Base-by-base conservation (phyloP, 1,140 invertebrate species). In the Caerostris darwini region DNA sequence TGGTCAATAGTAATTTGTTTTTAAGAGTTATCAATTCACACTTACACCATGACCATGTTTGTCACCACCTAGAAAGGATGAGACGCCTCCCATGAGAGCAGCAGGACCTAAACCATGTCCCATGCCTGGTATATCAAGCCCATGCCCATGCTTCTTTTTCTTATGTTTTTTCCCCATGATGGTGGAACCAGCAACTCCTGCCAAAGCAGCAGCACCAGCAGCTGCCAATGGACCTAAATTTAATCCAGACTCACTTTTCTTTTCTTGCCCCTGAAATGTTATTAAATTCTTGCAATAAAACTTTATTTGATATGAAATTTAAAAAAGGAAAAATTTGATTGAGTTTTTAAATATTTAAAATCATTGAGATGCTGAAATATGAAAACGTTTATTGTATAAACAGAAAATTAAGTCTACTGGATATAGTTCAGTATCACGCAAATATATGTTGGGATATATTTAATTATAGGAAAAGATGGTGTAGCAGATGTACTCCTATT, bases 151-250 rank as follows among this genome's bases (percentile, higher is more conserved):
- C 90, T 92, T 67, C 53, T 94, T 88, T 53, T 90, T 90, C 7
- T 93, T 56, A 8, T 94, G 69, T 50, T 90, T 90, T 2, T 77
- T 77, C 3, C 93, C 93, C 17, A 94, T 17, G 3, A 94, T n/a
- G 19, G 69, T 34, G 56, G 87, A 90, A 7, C 93, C 93, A 17
- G 88, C 88, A 67, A 81, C 87, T 53, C 93, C 93, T 69, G 93
- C 93, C 8, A 94, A 85, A 58, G 93, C 93, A 83, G 93, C 93
- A 12, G 87, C 77, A 64, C 93, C 93, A 67, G 88, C 71, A 19
- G 93, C 77, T 19, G 87, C 81, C 8, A 94, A 71, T 12, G 77
- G 59, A 14, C 87, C 88, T 14, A 90, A 67, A 61, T 92, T 85
- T 34, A 94, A 17, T 5, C 90, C 90, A 57, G 77, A 77, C 4